These are phyloP conservation scores for Arbacia lixula DNA, from an alignment of 53 echinoderm and acorn worm genomes.

Conservation along the genomic window DNA sequence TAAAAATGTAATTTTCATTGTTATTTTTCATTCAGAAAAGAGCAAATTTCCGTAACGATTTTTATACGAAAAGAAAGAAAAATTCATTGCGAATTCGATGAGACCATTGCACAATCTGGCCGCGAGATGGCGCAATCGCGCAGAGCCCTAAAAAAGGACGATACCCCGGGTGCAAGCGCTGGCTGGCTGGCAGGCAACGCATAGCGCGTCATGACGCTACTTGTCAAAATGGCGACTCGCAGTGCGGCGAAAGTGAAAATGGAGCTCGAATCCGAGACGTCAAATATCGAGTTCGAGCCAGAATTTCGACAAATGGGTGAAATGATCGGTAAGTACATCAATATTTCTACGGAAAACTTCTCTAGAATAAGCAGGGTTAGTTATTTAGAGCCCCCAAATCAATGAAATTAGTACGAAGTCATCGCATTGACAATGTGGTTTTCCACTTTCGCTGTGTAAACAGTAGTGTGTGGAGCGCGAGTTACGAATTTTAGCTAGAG, in stretches of 20 bases:
- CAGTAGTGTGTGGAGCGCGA: too few relatives aligned
- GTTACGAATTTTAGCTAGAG: too few relatives aligned
- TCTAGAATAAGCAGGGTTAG: too few relatives aligned
- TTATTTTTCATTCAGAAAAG: not conserved
- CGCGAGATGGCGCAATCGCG: not conserved
- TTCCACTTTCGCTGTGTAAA: too few relatives aligned
- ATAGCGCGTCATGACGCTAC: not conserved
- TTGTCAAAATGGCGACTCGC: too few relatives aligned
- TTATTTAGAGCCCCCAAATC: too few relatives aligned
- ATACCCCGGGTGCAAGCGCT: not conserved
- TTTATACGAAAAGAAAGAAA: not conserved
- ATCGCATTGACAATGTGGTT: too few relatives aligned
- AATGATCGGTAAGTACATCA: not conserved
- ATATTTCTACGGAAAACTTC: too few relatives aligned
- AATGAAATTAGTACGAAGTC: too few relatives aligned
- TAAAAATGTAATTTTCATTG: not conserved
- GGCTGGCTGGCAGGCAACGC: not conserved
- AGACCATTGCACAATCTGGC: not conserved
- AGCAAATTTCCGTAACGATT: not conserved
- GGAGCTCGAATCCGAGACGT: too few relatives aligned
- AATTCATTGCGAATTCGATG: not conserved
- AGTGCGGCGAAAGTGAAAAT: too few relatives aligned
- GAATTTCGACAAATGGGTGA: not conserved
- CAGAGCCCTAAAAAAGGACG: not conserved
- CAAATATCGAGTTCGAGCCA: too few relatives aligned